Conservation (phyloP, 2,113 vertebrate genomes). For the Spizaetus ornatus region DNA sequence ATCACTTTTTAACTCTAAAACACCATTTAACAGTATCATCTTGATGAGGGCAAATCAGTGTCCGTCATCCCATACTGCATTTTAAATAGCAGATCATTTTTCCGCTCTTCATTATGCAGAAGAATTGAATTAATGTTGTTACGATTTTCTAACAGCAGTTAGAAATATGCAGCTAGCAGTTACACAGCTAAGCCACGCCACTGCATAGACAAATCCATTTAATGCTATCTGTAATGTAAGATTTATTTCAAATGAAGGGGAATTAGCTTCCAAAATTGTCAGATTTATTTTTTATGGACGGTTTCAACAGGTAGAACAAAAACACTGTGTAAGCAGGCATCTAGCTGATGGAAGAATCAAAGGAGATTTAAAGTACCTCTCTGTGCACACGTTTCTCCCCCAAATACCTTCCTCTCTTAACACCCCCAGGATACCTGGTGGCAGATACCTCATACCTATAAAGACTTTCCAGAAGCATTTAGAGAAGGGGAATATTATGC, state of each 20-base stretch:
- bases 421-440: fast-evolving
- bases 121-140: neutral
- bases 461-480: neutral
- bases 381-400: fast-evolving
- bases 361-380: neutral
- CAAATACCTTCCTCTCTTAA: fast-evolving
- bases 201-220: neutral
- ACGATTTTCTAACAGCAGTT: neutral
- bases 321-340: neutral
- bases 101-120: neutral
- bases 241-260: neutral
- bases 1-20: neutral
- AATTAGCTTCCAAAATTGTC: neutral
- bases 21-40: neutral
- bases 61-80: neutral
- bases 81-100: conserved; percentile 2
- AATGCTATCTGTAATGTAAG: neutral
- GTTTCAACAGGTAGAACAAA: neutral
- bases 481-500: neutral
- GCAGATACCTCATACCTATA: neutral
- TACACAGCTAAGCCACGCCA: neutral
- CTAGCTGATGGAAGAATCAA: neutral
- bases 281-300: neutral
- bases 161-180: neutral
- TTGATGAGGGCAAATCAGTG: neutral